Percentiles rank a stretch among this genome's conserved stretches.
These are phyloP conservation scores for Petrosia ficiformis DNA, from an alignment of 37 sponge, comb jelly and placozoan species.

Conservation along the genomic window DNA sequence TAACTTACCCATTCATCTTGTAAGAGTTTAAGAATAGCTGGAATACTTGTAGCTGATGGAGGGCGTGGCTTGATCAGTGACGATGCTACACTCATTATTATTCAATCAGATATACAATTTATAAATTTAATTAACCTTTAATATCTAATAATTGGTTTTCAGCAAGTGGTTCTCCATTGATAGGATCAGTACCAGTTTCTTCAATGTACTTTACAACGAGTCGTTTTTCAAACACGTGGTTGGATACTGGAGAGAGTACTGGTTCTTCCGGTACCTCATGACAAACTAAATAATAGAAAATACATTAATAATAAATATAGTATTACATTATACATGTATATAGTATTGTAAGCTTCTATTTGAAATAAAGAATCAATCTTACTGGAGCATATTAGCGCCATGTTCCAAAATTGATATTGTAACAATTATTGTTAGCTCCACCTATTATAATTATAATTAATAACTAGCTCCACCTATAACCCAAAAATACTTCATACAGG, in stretches of 20 bases:
- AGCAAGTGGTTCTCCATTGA: conserved; percentile 89
- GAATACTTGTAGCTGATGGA: conserved; percentile 99
- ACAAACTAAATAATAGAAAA: conserved; percentile 46
- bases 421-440: too few species aligned
- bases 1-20: conserved; percentile 95
- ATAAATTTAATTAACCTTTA: conserved; percentile 57
- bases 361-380: conserved; percentile 20
- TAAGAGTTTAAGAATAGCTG: conserved; percentile 95
- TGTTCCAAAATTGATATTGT: too few species aligned
- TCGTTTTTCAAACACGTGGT: conserved; percentile 90
- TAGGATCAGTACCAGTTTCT: conserved; percentile 91
- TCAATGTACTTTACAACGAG: conserved; percentile 88
- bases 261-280: conserved; percentile 97
- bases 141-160: conserved; percentile 85
- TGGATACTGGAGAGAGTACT: conserved; percentile 91
- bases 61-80: conserved; percentile 92
- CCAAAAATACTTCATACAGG: too few species aligned
- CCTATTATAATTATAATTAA: too few species aligned
- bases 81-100: conserved; percentile 41
- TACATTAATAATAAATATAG: background rate
- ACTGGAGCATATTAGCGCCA: conserved; percentile 95
- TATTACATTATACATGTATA: too few species aligned
- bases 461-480: too few species aligned
- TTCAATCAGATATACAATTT: background rate
- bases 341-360: too few species aligned